Conservation (phyloP, 2,888 invertebrate genomes). For the Hedychridium roseum region DNA sequence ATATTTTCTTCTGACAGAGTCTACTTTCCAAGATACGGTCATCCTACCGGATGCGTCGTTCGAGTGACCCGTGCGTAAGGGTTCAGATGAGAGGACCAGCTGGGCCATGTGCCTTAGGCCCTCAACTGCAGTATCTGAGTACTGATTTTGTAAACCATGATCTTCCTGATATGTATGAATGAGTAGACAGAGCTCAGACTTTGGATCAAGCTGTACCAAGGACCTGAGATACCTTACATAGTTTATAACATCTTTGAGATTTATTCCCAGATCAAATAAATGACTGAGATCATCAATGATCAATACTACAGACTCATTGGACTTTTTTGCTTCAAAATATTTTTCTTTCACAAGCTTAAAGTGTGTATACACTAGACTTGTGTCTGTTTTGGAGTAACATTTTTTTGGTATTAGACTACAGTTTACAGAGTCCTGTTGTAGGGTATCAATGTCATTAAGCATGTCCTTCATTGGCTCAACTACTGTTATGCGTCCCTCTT, state of each 20-base stretch:
- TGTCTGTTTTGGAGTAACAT: constrained; percentile 21
- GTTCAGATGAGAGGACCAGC: constrained; percentile 71
- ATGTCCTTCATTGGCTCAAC: constrained; percentile 67
- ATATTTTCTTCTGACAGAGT: constrained; percentile 42
- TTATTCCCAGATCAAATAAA: constrained; percentile 72
- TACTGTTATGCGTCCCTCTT: constrained; percentile 64
- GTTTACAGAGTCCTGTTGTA: no score
- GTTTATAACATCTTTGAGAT: constrained; percentile 60
- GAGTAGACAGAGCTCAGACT: constrained; percentile 48
- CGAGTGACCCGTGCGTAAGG: constrained; percentile 77
- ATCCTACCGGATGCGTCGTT: constrained; percentile 77
- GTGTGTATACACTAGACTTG: constrained; percentile 62
- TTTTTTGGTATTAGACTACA: neutral
- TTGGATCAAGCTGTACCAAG: constrained; percentile 38
- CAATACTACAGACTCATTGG: constrained; percentile 66
- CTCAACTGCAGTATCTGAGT: constrained; percentile 67
- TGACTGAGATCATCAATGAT: constrained; percentile 79
- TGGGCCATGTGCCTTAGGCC: constrained; percentile 72
- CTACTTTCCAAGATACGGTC: constrained; percentile 65
- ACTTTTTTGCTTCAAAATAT: constrained; percentile 58
- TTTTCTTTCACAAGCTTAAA: constrained; percentile 63
- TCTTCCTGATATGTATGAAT: constrained; percentile 63
- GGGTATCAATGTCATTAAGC: no score
- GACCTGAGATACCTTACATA: constrained; percentile 50
- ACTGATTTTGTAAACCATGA: constrained; percentile 64